A percentile compares a stretch with the other conserved stretches of the same genome.
These are phyloP conservation scores for Euwallacea similis DNA, from an alignment of 1,140 invertebrate genomes.

Conservation along the genomic window DNA sequence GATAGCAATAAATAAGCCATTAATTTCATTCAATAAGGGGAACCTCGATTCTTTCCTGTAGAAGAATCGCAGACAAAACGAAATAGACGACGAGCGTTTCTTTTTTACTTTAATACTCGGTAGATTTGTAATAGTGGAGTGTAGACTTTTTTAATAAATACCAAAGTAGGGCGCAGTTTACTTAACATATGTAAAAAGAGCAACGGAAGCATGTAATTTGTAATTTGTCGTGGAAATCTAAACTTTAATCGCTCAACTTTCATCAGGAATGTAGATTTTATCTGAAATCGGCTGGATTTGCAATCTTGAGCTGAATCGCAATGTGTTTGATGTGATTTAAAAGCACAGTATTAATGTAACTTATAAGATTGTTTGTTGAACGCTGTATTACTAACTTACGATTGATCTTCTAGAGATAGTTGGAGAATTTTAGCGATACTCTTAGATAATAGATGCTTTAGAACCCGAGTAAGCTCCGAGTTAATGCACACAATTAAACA, in stretches of 20 bases:
- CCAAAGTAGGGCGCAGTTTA: not conserved
- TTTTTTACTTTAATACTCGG: conserved; percentile 37
- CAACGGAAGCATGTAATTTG: conserved; percentile 24
- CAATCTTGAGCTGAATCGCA: too few relatives aligned
- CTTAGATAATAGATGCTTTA: too few relatives aligned
- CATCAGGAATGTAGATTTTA: not conserved
- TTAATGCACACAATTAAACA: too few relatives aligned
- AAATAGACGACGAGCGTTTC: conserved; percentile 31
- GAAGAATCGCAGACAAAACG: conserved; percentile 28
- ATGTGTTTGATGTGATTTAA: too few relatives aligned
- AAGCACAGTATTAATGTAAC: too few relatives aligned
- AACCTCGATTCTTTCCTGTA: conserved; percentile 23
- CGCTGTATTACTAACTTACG: too few relatives aligned
- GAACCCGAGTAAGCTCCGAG: too few relatives aligned
- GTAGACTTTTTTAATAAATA: conserved; percentile 30
- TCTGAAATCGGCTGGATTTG: too few relatives aligned
- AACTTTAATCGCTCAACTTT: conserved; percentile 26
- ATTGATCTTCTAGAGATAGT: too few relatives aligned
- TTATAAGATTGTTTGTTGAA: too few relatives aligned
- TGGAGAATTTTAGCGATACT: too few relatives aligned
- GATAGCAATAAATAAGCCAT: conserved; percentile 45
- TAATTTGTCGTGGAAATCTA: conserved; percentile 29
- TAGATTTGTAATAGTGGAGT: conserved; percentile 25
- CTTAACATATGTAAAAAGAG: conserved; percentile 14
- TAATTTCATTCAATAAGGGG: conserved; percentile 38